Evolutionary conservation across 2,888 invertebrate genomes (phyloP).

Genomic region (Antitype chi): DNA sequence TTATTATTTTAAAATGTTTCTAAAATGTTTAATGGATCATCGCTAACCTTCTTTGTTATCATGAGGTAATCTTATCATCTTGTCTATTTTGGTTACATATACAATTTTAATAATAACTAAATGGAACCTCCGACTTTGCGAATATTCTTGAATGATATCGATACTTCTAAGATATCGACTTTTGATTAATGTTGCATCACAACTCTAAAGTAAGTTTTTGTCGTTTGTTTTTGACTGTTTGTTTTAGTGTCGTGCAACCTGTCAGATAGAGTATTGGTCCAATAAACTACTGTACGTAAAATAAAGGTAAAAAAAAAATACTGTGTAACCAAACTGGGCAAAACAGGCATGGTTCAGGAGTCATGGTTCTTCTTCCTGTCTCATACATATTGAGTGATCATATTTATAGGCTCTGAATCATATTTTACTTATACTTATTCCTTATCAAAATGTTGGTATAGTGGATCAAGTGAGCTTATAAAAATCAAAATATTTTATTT

Average conservation of each 20-base stretch:
- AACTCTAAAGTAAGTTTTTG: background rate
- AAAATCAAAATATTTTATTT: background rate
- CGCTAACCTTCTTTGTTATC: slow-evolving; percentile 66
- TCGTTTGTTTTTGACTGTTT: background rate
- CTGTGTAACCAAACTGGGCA: slow-evolving; percentile 61
- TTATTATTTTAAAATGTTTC: slow-evolving; percentile 62
- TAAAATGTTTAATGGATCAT: slow-evolving; percentile 69
- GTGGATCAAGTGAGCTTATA: slow-evolving; percentile 22
- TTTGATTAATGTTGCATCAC: background rate
- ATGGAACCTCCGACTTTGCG: background rate
- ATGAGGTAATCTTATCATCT: slow-evolving; percentile 29
- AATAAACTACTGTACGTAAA: background rate
- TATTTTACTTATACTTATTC: slow-evolving; percentile 3
- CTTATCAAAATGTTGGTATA: background rate
- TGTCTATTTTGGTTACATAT: slow-evolving; percentile 60
- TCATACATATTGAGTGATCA: slow-evolving; percentile 1
- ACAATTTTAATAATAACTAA: background rate
- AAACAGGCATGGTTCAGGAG: slow-evolving; percentile 39
- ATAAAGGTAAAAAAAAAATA: background rate
- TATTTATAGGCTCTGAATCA: slow-evolving; percentile 9
- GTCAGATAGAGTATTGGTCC: background rate
- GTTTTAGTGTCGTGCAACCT: background rate
- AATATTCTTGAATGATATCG: slow-evolving; percentile 1
- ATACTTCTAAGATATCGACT: background rate
- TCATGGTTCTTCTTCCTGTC: slow-evolving; percentile 28